phyloP scores from a whole-genome alignment of 2,797 vertebrate species.

The Periophthalmus magnuspinnatus region DNA sequence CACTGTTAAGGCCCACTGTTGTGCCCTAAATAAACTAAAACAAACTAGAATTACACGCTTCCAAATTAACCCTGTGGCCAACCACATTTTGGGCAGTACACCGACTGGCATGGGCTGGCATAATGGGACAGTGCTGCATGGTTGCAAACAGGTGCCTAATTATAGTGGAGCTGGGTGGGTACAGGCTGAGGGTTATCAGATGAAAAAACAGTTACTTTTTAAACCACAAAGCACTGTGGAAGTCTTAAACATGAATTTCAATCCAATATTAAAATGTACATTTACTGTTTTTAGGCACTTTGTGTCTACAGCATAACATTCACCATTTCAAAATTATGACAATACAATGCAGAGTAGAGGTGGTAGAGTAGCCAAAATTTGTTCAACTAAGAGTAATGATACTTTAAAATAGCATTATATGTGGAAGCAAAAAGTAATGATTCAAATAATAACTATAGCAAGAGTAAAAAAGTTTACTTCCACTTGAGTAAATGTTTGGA shows the following conservation, averaged over 20 bases:
- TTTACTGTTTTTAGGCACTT: conserved; percentile 4
- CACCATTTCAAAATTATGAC: not conserved
- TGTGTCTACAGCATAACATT: not conserved
- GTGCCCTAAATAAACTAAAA: conserved; percentile 62
- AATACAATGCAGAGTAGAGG: not conserved
- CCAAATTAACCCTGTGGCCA: conserved; percentile 58
- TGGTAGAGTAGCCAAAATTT: too few relatives aligned
- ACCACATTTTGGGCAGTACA: conserved; percentile 56
- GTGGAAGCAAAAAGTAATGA: too few relatives aligned
- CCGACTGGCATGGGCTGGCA: conserved; percentile 54
- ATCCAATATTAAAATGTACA: conserved; percentile 31
- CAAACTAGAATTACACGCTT: conserved; percentile 71
- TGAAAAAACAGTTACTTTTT: conserved; percentile 48
- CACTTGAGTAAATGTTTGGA: too few relatives aligned
- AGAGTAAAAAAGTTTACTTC: too few relatives aligned
- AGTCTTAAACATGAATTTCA: conserved; percentile 49
- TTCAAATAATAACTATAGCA: too few relatives aligned
- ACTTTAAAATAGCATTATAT: too few relatives aligned
- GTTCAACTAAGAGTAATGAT: too few relatives aligned
- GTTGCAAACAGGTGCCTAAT: conserved; percentile 73
- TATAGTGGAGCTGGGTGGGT: conserved; percentile 64
- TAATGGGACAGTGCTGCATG: conserved; percentile 30
- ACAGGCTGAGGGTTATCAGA: conserved; percentile 49
- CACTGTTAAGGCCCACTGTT: conserved; percentile 37
- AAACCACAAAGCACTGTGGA: conserved; percentile 41